Evolutionary conservation across 2,888 invertebrate species (phyloP).

Genomic region (Keiferia lycopersicella): DNA sequence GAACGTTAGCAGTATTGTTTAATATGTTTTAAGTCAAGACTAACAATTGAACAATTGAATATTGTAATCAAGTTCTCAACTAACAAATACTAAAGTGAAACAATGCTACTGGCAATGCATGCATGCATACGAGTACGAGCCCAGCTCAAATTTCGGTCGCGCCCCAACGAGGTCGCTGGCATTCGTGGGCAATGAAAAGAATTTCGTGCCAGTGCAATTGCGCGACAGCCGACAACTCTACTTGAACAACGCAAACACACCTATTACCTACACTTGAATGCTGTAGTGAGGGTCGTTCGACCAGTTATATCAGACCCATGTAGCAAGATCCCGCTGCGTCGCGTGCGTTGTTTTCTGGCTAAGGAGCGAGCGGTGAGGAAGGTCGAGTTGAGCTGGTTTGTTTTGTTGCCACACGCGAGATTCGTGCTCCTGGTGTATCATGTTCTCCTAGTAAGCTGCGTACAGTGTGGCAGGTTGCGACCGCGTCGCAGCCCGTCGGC

Average conservation of each 20-base stretch:
- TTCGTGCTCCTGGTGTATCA: constrained; percentile 44
- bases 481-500: constrained; percentile 43
- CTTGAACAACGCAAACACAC: constrained; percentile 28
- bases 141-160: constrained; percentile 4
- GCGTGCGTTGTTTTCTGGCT: not conserved
- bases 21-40: not conserved
- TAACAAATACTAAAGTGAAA: not conserved
- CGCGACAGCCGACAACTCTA: constrained; percentile 31
- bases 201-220: constrained; percentile 31
- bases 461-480: constrained; percentile 67
- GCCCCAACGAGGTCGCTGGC: constrained; percentile 30
- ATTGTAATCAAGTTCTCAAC: constrained; percentile 7
- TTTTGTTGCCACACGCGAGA: constrained; percentile 25
- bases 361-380: constrained; percentile 34
- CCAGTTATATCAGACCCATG: not conserved
- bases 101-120: constrained; percentile 8
- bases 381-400: constrained; percentile 39
- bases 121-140: not conserved
- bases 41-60: constrained; percentile 4
- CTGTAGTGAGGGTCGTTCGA: constrained; percentile 10
- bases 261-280: constrained; percentile 27
- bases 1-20: not conserved
- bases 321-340: not conserved
- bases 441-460: constrained; percentile 72
- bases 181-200: constrained; percentile 23